phyloP scores from a whole-genome alignment of 2,797 vertebrate genomes.

The Linurgus olivaceus region DNA sequence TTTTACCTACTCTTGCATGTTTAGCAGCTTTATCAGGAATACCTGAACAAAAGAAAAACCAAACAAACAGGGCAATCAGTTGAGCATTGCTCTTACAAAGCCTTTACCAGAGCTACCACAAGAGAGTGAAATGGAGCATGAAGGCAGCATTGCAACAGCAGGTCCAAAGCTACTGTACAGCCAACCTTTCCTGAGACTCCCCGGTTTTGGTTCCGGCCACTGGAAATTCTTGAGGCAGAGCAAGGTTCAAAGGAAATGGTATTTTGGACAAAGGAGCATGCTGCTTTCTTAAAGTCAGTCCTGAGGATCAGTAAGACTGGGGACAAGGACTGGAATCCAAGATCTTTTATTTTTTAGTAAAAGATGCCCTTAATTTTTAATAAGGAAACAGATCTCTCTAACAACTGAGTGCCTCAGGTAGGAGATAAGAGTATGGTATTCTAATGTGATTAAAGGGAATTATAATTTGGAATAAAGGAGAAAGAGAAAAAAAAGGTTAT shows the following conservation, averaged over 20 bases:
- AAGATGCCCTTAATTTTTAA: neutral
- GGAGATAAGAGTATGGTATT: neutral
- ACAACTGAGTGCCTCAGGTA: neutral
- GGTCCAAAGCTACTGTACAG: neutral
- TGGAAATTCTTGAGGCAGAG: neutral
- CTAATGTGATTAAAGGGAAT: neutral
- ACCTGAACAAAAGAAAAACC: neutral
- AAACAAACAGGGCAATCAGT: neutral
- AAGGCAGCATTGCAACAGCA: neutral
- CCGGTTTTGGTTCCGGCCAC: neutral
- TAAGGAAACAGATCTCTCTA: neutral
- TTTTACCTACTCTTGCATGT: neutral
- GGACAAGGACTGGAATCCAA: neutral
- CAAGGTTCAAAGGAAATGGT: neutral
- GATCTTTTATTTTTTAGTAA: neutral
- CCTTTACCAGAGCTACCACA: neutral
- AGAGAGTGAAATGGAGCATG: neutral
- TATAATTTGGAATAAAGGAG: neutral
- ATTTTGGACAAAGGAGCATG: neutral
- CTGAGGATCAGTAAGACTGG: neutral
- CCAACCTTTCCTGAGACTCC: neutral
- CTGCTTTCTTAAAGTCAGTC: neutral
- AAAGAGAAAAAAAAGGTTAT: neutral
- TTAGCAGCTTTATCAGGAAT: neutral
- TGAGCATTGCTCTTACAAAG: neutral